Evolutionary conservation across 2,113 vertebrate genomes (phyloP).

Genomic region (Chionomys nivalis): DNA sequence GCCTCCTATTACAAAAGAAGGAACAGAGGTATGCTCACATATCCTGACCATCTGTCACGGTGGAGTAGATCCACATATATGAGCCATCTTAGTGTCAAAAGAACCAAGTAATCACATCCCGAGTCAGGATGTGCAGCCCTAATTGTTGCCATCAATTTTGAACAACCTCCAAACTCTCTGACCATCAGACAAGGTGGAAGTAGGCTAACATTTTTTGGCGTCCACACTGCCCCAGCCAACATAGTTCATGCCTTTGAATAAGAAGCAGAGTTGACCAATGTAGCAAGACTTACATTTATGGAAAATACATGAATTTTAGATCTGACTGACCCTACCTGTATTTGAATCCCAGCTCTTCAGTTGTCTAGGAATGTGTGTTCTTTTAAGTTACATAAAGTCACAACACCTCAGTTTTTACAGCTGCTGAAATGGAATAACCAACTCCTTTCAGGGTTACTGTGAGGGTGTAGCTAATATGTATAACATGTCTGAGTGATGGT

Average conservation of each 20-base stretch:
- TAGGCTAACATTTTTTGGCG: too few species aligned
- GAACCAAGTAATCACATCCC: too few species aligned
- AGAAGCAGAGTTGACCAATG: neutral
- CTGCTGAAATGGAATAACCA: slow-evolving; percentile 43
- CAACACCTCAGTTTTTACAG: slow-evolving; percentile 51
- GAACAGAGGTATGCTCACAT: too few species aligned
- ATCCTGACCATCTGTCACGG: too few species aligned
- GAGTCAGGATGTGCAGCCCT: too few species aligned
- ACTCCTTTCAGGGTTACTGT: neutral
- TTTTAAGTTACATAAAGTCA: slow-evolving; percentile 48
- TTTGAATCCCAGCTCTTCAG: slow-evolving; percentile 59
- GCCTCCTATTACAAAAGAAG: too few species aligned
- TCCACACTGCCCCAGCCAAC: neutral
- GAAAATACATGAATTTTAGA: slow-evolving; percentile 60
- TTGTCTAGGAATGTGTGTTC: slow-evolving; percentile 50
- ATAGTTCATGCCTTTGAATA: neutral
- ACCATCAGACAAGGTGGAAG: too few species aligned
- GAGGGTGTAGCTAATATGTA: neutral
- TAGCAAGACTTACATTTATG: slow-evolving; percentile 41
- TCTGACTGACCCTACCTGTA: neutral
- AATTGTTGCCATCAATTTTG: too few species aligned
- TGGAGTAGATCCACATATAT: too few species aligned
- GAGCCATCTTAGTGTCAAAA: too few species aligned
- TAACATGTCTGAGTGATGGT: neutral
- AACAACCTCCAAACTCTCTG: too few species aligned